Conservation (phyloP, 2,888 invertebrate species). For the Macrostomum cliftonense region DNA sequence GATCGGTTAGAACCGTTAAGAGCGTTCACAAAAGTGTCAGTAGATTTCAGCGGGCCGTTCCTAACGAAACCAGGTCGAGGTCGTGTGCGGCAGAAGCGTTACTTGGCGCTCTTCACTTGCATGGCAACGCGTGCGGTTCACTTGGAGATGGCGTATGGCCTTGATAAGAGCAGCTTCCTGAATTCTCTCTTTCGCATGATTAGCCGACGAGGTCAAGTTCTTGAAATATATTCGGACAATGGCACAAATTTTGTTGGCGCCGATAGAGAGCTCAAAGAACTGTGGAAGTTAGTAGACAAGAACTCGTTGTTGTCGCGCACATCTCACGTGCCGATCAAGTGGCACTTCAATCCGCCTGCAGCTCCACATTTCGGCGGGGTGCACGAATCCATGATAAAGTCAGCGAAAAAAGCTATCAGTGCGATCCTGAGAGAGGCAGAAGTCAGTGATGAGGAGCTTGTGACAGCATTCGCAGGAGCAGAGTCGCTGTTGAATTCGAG, state of each 20-base stretch:
- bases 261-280: not conserved
- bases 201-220: not conserved
- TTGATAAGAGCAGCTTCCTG: slow-evolving; percentile 5
- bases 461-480: slow-evolving; percentile 5
- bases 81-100: not conserved
- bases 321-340: slow-evolving; percentile 1
- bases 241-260: slow-evolving; percentile 8
- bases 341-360: slow-evolving; percentile 8
- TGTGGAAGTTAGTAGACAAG: not conserved
- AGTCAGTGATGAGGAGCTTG: slow-evolving; percentile 7
- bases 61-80: not conserved
- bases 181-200: slow-evolving; percentile 6
- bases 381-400: slow-evolving; percentile 9
- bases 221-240: slow-evolving; percentile 2
- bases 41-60: slow-evolving; percentile 7
- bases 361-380: slow-evolving; percentile 10
- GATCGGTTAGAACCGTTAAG: not conserved
- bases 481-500: slow-evolving; percentile 6
- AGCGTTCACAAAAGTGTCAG: slow-evolving; percentile 1
- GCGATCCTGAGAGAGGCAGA: slow-evolving; percentile 6
- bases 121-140: slow-evolving; percentile 2
- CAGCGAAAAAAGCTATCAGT: slow-evolving; percentile 6
- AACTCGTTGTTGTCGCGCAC: not conserved
- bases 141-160: slow-evolving; percentile 3
- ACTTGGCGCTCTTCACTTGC: slow-evolving; percentile 4